Conservation (phyloP, 2,797 vertebrate species). For the Epinephelus awoara region DNA sequence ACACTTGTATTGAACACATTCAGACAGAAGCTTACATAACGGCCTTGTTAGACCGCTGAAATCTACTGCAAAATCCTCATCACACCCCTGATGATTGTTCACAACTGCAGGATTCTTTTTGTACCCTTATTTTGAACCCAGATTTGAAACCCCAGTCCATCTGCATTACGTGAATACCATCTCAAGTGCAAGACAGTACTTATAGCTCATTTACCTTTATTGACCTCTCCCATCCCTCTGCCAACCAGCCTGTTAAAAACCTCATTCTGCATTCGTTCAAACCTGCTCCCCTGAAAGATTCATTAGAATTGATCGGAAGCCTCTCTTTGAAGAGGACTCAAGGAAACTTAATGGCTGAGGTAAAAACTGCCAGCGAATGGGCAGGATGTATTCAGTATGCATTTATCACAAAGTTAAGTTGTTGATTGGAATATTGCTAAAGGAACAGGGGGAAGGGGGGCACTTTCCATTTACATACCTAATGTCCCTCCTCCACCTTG, state of each 20-base stretch:
- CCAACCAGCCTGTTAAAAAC: constrained; percentile 78
- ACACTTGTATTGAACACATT: background rate
- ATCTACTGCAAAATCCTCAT: constrained; percentile 10
- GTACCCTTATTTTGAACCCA: constrained; percentile 44
- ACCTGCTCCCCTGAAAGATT: constrained; percentile 81
- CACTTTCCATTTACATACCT: constrained; percentile 68
- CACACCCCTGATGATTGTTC: constrained; percentile 6
- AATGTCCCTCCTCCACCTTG: constrained; percentile 61
- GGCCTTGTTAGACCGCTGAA: background rate
- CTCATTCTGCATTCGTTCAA: constrained; percentile 77
- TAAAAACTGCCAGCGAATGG: constrained; percentile 68
- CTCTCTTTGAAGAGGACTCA: constrained; percentile 78
- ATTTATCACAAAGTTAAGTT: constrained; percentile 79
- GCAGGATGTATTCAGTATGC: constrained; percentile 70
- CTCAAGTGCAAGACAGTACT: constrained; percentile 69
- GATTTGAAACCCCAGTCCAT: constrained; percentile 42
- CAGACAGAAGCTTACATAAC: constrained; percentile 1
- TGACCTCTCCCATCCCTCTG: constrained; percentile 73
- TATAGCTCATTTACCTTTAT: constrained; percentile 78
- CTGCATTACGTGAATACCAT: constrained; percentile 64
- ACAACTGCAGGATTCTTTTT: constrained; percentile 11
- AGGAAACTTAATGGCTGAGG: constrained; percentile 76
- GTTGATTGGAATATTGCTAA: constrained; percentile 71
- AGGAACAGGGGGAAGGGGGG: constrained; percentile 42
- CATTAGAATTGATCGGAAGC: constrained; percentile 83